Evolutionary conservation across 2,113 vertebrate species (phyloP), one percentile per base, ranked within the genome.

Genomic region (Ophthalmolycus amberensis): DNA sequence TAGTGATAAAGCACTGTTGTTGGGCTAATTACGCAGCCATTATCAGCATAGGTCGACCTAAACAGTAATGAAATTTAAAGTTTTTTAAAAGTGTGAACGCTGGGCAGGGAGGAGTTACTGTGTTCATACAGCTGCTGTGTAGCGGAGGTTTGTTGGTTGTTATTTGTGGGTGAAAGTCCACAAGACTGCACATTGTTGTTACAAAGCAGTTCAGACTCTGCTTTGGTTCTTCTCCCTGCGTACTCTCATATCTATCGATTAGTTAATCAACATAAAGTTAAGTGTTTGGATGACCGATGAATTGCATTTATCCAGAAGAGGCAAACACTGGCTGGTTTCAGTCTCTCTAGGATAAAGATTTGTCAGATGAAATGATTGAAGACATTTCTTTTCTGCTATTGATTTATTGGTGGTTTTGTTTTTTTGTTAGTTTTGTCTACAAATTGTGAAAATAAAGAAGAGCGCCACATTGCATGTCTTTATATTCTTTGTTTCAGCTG

Each of bases 151-250:
- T 48, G 27, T 56, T 42, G 50, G 27, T 58, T 16, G 6, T 48
- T 7, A 46, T 80, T 79, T 73, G 29, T 48, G 9, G 34, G 58
- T 71, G n/a, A 22, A 73, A 32, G 70, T 59, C 4, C 9, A 15
- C 9, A 2, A 8, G 67, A 37, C n/a, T 60, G 12, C 42, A 38
- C 42, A 38, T 6, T 25, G 52, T 71, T 71, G 71, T 62, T 34
- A 10, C 2, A 29, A 11, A 48, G n/a, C 25, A 25, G 18, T 56
- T 25, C 6, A 54, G 32, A 12, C 32, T 37, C 48, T 54, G 34
- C 62, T 32, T 44, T 42, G 20, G 11, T 76, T 65, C 40, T 34
- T n/a, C 20, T 37, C 5, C 20, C 3, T 10, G 11, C 10, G 22
- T 44, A 14, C 10, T 25, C n/a, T n/a, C n/a, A n/a, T 20, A 25